These are phyloP conservation scores for Colletes latitarsis DNA, from an alignment of 1,140 invertebrate species.

Conservation along the genomic window DNA sequence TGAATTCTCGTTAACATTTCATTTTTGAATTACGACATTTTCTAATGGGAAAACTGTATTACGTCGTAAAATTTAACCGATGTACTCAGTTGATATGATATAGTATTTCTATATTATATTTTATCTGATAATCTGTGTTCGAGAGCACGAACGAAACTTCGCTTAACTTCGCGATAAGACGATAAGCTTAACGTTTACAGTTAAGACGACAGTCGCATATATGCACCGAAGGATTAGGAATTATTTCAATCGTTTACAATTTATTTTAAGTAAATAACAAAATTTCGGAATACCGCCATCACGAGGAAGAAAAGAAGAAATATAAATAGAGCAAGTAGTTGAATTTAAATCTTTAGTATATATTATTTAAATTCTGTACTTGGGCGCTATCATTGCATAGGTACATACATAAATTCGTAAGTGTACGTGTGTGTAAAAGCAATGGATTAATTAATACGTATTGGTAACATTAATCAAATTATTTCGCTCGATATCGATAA, in stretches of 20 bases:
- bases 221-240: no score
- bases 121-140: conserved; percentile 56
- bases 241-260: not conserved
- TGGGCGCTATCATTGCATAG: not conserved
- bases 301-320: not conserved
- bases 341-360: not conserved
- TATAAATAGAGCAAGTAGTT: not conserved
- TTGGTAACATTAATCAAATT: not conserved
- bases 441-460: not conserved
- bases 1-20: conserved; percentile 44
- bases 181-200: conserved; percentile 10
- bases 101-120: conserved; percentile 2
- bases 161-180: conserved; percentile 38
- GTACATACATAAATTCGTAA: not conserved
- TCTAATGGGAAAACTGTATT: not conserved
- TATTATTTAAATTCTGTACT: not conserved
- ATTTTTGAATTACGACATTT: conserved; percentile 18
- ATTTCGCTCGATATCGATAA: not conserved
- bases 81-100: no score
- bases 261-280: not conserved
- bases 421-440: no score
- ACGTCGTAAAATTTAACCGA: no score
- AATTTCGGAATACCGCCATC: not conserved
- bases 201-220: not conserved
- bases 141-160: not conserved